Base-by-base conservation (phyloP, 2,888 invertebrate genomes). In the Lysandra coridon region DNA sequence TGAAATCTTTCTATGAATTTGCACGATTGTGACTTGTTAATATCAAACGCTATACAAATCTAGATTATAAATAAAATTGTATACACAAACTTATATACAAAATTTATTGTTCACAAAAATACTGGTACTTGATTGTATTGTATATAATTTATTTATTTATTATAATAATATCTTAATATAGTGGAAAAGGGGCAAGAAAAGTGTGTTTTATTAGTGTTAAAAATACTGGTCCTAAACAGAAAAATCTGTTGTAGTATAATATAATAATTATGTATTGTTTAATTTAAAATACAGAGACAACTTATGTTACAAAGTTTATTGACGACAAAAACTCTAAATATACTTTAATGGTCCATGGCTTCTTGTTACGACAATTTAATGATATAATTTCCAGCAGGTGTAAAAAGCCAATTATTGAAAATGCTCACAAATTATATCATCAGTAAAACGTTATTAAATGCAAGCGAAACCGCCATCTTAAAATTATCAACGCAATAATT, bases 361-460 rank as follows among this genome's bases (percentile, higher is more conserved):
- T 69, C 33, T 37, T 37, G 69, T 33, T 69, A 69, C 2, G 69
- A 37, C 33, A 69, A 14, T 69, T 69, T 37, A 69, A 69, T 69
- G 33, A 69, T 69, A 69, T 69, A 69, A 69, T 69, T 14, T 69
- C 1, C 69, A 33, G 69, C 69, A 69, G 69, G 69, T 69, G 69
- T 69, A 69, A 69, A 69, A 37, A 12, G 33, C 14, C 33, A 69
- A 69, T 69, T 33, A 69, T 14, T 33, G 12, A 69, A 69, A 30
- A 30, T 33, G 64, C 69, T 37, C 33, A 37, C 69, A 69, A 69
- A 69, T 69, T 37, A 69, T 69, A 37, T 37, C 64, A 30, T 23
- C 30, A 30, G 64, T 69, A 33, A 23, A 23, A 23, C 14, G 69
- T 14, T 17, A 69, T 69, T 69, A 33, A 69, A 12, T 37, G 69